Evolutionary conservation across 2,888 invertebrate genomes (phyloP), one percentile per base, ranked within the genome.

Genomic region (Iselma pallidipennis): DNA sequence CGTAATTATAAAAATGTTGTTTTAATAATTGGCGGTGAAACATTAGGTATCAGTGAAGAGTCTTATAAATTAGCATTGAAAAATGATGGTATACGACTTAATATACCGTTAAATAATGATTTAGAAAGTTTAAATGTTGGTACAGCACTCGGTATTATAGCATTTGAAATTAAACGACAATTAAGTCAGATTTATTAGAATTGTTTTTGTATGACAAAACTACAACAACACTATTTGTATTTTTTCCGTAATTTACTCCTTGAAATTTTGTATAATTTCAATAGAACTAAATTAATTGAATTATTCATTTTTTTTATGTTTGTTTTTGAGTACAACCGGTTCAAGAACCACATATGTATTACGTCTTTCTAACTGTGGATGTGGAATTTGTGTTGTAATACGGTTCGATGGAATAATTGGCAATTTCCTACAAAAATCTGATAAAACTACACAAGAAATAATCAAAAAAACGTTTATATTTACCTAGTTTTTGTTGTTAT

Each of bases 21-120:
- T 28, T 78, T 97, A 4, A 85, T 96, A 31, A 84, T 96, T 68
- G 95, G 96, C 12, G 96, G 96, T 7, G 97, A 97, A 82, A 94
- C 94, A 6, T 87, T 91, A 78, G 95, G 96, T 0, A 83, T 96
- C n/a, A 92, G 93, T 82, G 78, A 84, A 19, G 86, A 90, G 25
- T 89, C 92, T 4, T 89, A 89, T 74, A 81, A 87, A 68, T 83
- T 92, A 63, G 87, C 88, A n/a, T 77, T 82, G 28, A 77, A 81
- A 29, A 82, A 80, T 61, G 83, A 85, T 57, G 91, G 91, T 9
- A 78, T 86, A 26, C 85, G 91, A 68, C 76, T 96, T 28, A 88
- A 91, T 78, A 90, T 97, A 67, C 96, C 96, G 0, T 81, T 96
- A 72, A 86, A 85, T 60, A 87, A 86, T 74, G 86, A 87, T 5